Evolutionary conservation across 2,888 invertebrate species (phyloP), one percentile per base, ranked within the genome.

Genomic region (Adelphocoris suturalis): DNA sequence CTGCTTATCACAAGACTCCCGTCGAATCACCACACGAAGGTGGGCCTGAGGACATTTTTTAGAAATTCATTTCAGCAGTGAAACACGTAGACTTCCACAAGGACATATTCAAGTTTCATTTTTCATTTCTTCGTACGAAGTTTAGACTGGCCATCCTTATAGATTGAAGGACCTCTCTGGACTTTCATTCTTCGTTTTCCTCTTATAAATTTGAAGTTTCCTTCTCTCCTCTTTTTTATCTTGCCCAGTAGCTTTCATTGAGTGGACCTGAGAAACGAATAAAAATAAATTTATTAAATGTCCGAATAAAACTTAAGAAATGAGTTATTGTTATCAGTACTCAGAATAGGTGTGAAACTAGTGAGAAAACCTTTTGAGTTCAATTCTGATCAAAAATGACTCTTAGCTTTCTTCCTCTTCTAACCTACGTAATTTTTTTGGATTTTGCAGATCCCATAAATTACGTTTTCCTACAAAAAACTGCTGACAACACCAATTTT

Each of bases 271-370:
- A 2, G 7, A 37, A 37, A 37, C 37, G 7, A 37, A 37, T 37
- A 37, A 52, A 89, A 14, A 85, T 46, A 82, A 61, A 82, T 4
- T 12, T 11, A 68, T n/a, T 75, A 91, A 91, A 92, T 12, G 1
- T 23, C 3, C 19, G 0, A n/a, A 61, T 19, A 9, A 7, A 19
- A 61, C 16, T 61, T 1, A 61, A 19, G 9, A 61, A 3, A n/a
- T n/a, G 19, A 9, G 4, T 16, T n/a, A 19, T 19, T 61, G 5
- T 19, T 16, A n/a, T 16, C 3, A 2, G n/a, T 16, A 57, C 11
- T 4, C 4, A 57, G 13, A 4, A 4, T 16, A 9, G 4, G 16
- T 13, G 4, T 57, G 57, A 16, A 16, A n/a, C 1, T 16, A n/a
- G 9, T 0, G 61, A 1, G 4, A 16, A 57, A 48, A 7, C 7